phyloP scores from a whole-genome alignment of 1,140 invertebrate species.

The Dolichoris vasculosae region DNA sequence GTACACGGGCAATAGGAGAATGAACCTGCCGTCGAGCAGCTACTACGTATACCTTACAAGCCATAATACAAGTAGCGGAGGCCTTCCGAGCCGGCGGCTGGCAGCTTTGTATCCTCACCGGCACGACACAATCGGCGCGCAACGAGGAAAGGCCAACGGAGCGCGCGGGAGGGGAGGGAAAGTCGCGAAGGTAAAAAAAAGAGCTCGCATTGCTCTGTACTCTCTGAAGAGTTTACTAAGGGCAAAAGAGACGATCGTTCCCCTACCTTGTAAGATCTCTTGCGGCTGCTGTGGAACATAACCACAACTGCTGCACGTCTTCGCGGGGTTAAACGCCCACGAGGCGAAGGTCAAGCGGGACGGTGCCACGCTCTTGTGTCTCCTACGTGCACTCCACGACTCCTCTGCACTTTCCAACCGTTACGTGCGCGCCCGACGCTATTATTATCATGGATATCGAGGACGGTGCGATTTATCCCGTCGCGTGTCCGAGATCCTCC shows the following conservation, averaged over 20 bases:
- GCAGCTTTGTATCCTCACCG: background rate
- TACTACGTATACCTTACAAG: background rate
- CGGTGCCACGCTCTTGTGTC: conserved; percentile 16
- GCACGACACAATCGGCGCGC: conserved; percentile 22
- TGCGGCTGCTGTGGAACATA: background rate
- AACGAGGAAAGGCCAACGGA: background rate
- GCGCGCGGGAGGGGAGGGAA: background rate
- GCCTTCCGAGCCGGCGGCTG: background rate
- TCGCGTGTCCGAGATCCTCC: background rate
- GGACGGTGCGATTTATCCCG: background rate
- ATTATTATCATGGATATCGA: conserved; percentile 18
- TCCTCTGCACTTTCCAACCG: conserved; percentile 4
- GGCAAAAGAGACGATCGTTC: background rate
- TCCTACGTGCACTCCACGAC: background rate
- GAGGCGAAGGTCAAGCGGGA: conserved; percentile 51
- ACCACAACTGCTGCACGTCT: background rate
- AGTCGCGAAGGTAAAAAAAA: background rate
- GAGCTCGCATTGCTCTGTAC: background rate
- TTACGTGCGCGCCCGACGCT: background rate
- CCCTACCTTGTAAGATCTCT: conserved; percentile 28
- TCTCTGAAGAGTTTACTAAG: background rate
- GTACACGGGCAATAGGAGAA: conserved; percentile 9
- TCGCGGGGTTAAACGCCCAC: conserved; percentile 33
- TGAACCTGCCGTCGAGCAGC: background rate
- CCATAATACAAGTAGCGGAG: background rate